Evolutionary conservation across 2,113 vertebrate species (phyloP), one percentile per base, ranked within the genome.

Genomic region (Dasypus novemcinctus): DNA sequence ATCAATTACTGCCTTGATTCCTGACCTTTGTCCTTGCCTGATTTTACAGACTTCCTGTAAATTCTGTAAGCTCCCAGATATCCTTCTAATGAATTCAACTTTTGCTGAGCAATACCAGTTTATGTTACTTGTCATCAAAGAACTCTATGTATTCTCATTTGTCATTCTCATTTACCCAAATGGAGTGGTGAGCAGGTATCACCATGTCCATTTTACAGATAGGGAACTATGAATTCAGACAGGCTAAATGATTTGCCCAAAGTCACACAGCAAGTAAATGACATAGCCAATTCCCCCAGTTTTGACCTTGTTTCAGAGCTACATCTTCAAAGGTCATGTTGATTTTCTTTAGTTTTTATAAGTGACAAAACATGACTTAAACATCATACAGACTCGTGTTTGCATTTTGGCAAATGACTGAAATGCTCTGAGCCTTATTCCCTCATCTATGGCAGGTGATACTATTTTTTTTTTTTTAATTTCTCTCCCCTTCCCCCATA

Each of bases 191-290:
- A 41, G 41, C 27, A 7, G 31, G 36, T 7, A 2, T 12, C 49
- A 2, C 38, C 7, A 8, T 0, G 17, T 3, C 13, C 64, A 9
- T 33, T 63, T 25, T n/a, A 43, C 1, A 38, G 29, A 9, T 4
- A 33, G 78, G 29, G 38, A 36, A 25, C 31, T 2, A 46, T 41
- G 63, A 33, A 29, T 36, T 38, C 59, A 36, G 38, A 63, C 59
- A 31, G 64, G 38, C 85, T 27, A 52, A 33, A 17, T 1, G 66
- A 33, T 49, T 27, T 15, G n/a, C 57, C 59, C 41, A 1, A 12
- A 11, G 27, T 15, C 36, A 59, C 66, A 36, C 46, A 15, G 33
- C 0, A 18, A 54, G 23, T 7, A 2, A 52, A 10, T 3, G 64
- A 2, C 46, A 23, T 43, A 36, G 76, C n/a, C 5, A 0, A 8